Conservation (phyloP, 2,113 vertebrate genomes). For the Amblyornis subalaris region DNA sequence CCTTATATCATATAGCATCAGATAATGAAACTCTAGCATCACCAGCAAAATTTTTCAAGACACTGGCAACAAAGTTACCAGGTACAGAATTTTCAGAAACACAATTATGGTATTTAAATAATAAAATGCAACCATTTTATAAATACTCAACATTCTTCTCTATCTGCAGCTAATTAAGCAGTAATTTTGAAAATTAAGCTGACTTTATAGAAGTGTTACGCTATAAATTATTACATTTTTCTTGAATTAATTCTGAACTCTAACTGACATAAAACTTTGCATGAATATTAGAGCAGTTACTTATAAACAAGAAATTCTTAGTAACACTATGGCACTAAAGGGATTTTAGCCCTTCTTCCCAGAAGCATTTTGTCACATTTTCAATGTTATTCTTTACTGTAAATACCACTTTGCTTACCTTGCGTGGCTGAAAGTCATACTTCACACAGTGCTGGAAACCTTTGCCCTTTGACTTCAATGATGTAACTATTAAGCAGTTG, state of each 20-base stretch:
- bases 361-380: not conserved
- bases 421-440: slow-evolving; percentile 95
- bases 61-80: not conserved
- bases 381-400: not conserved
- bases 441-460: slow-evolving; percentile 98
- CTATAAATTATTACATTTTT: not conserved
- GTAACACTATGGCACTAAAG: not conserved
- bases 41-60: not conserved
- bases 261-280: not conserved
- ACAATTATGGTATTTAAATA: not conserved
- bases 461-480: slow-evolving; percentile 97
- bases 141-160: not conserved
- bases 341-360: not conserved
- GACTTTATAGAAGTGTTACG: not conserved
- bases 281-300: not conserved
- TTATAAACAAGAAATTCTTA: not conserved
- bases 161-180: not conserved
- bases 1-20: not conserved
- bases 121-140: not conserved
- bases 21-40: not conserved
- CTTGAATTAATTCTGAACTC: not conserved
- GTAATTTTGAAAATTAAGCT: not conserved
- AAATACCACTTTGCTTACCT: slow-evolving; percentile 73
- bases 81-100: not conserved
- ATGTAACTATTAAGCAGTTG: slow-evolving; percentile 95